Base-by-base conservation (phyloP, 2,113 vertebrate species). In the Peucedramus taeniatus region DNA sequence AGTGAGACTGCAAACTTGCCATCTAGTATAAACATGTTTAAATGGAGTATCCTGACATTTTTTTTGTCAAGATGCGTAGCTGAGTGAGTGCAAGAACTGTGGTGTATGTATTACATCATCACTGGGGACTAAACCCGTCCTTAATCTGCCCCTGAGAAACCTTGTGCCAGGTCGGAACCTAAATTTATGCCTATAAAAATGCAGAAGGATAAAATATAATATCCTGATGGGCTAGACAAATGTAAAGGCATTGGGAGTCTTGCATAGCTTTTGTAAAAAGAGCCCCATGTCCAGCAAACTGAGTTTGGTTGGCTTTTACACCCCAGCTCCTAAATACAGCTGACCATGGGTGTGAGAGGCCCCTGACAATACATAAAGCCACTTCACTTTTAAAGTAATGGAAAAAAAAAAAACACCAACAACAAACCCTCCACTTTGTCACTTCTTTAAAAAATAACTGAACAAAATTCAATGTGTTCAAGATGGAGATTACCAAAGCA, bases 401-500 rank as follows among this genome's bases (percentile, higher is more conserved):
- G 26, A 0, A 3, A 20, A 27, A 50, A 3, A 49, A 35, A 51
- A 53, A 28, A 2, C 1, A 28, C 16, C 13, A 50, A 17, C 17
- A 39, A 5, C 9, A 40, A 68, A 42, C 1, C 0, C 1, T 10
- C 2, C 14, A 12, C 33, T 88, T 70, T 45, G 11, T 19, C 37
- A 13, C 15, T 75, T 42, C 44, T 28, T 39, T 51, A 40, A 65
- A 92, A 83, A 74, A 23, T 13, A 65, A 10, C 5, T 23, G 37
- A 72, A 37, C 15, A 74, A 64, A 69, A 71, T n/a, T 33, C 59
- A 49, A 0, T 15, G 4, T 37, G 7, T 37, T 80, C 42, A 44
- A 71, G 51, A 47, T 27, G 11, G 40, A 87, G 14, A 8, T 50
- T 64, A 24, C 44, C 54, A 81, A 91, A 83, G 28, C 31, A 65